phyloP scores from a whole-genome alignment of 2,113 vertebrate species.

The Caretta caretta region DNA sequence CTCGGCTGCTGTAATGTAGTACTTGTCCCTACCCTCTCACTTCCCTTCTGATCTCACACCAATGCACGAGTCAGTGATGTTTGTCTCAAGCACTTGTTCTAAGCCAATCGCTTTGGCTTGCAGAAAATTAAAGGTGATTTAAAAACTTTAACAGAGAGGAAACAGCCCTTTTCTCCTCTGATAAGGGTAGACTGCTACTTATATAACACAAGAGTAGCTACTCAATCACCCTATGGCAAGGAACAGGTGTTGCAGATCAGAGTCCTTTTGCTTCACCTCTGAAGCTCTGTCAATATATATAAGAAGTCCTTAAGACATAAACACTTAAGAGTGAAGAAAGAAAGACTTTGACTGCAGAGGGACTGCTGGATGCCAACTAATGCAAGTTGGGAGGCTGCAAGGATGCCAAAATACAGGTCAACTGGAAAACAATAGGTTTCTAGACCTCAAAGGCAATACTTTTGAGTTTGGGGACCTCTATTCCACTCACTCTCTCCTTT shows the following conservation, averaged over 20 bases:
- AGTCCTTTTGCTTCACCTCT: not conserved
- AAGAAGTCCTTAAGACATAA: not conserved
- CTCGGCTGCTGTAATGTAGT: not conserved
- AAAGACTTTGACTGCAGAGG: not conserved
- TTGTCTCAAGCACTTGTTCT: not conserved
- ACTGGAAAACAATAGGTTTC: not conserved
- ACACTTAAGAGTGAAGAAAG: not conserved
- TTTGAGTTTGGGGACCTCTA: not conserved
- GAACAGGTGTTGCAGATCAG: not conserved
- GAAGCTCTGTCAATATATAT: not conserved
- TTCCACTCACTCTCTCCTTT: not conserved
- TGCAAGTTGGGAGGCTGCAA: not conserved
- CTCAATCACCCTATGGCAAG: not conserved
- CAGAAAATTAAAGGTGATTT: slow-evolving; percentile 21
- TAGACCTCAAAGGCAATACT: not conserved
- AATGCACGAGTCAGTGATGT: not conserved
- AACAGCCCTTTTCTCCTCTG: not conserved
- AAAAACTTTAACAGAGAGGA: not conserved
- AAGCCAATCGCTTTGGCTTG: slow-evolving; percentile 3
- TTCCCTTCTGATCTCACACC: not conserved
- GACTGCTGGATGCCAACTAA: slow-evolving; percentile 1
- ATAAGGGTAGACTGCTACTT: not conserved
- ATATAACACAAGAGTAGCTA: not conserved
- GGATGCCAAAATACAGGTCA: not conserved
- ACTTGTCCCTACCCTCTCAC: not conserved